A percentile compares a stretch with the other conserved stretches of the same genome.
These are phyloP conservation scores for Drosophila sp. DNA, from an alignment of 1,140 invertebrate species.

Conservation along the genomic window DNA sequence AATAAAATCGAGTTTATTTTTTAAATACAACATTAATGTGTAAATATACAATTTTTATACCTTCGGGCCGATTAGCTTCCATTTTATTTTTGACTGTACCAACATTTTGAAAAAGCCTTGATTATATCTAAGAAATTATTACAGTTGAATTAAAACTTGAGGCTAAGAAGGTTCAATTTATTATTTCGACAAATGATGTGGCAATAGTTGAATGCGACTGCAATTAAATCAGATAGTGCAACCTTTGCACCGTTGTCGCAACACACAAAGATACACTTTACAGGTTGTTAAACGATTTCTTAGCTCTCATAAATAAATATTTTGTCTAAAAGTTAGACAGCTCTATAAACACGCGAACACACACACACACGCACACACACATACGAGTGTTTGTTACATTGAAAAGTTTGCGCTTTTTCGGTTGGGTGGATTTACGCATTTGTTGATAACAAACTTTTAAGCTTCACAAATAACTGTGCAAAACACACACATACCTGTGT, in stretches of 20 bases:
- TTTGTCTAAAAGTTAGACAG: constrained; percentile 77
- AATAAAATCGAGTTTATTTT: too few species aligned
- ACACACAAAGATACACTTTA: constrained; percentile 24
- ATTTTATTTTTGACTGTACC: too few species aligned
- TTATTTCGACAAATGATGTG: constrained; percentile 16
- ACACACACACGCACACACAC: constrained; percentile 11
- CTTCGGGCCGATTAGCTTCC: too few species aligned
- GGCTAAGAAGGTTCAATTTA: neutral
- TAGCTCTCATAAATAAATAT: constrained; percentile 78
- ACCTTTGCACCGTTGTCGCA: constrained; percentile 12
- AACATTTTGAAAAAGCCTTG: too few species aligned
- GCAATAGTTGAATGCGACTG: constrained; percentile 2
- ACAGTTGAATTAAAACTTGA: neutral
- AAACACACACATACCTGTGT: constrained; percentile 39
- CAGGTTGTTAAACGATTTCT: constrained; percentile 71
- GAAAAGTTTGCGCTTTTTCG: constrained; percentile 49
- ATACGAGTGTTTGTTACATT: constrained; percentile 61
- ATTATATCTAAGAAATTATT: neutral
- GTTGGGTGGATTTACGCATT: constrained; percentile 77
- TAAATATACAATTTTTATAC: too few species aligned
- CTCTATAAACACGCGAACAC: constrained; percentile 48
- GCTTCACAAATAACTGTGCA: constrained; percentile 70
- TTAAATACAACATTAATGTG: too few species aligned
- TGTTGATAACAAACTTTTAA: constrained; percentile 81
- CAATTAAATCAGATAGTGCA: constrained; percentile 24